These are phyloP conservation scores for Torymus texanus DNA, from an alignment of 2,888 invertebrate species.

Conservation along the genomic window DNA sequence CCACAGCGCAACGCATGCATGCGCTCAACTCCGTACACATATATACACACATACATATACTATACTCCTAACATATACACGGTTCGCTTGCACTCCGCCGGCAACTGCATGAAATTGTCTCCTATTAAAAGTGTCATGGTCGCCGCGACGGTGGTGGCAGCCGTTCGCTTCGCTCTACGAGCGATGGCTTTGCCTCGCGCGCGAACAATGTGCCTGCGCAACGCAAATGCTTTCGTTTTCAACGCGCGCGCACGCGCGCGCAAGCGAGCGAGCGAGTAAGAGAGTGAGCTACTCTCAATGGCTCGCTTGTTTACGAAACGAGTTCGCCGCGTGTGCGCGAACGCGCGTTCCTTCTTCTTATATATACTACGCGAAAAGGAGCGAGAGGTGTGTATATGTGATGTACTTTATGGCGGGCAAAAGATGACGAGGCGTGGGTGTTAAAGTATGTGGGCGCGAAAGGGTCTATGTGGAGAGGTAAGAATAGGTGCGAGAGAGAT, in stretches of 20 bases:
- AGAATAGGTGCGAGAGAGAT: too few species aligned
- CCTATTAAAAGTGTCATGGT: constrained; percentile 74
- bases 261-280: neutral
- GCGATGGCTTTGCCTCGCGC: neutral
- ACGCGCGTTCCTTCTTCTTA: neutral
- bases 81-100: neutral
- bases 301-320: constrained; percentile 49
- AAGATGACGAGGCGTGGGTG: too few species aligned
- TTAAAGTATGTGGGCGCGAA: too few species aligned
- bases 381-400: neutral
- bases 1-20: neutral
- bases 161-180: neutral
- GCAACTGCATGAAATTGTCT: constrained; percentile 72
- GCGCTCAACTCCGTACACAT: neutral
- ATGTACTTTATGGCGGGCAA: too few species aligned
- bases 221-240: constrained; percentile 56
- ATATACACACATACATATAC: neutral
- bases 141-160: constrained; percentile 58
- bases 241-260: constrained; percentile 35
- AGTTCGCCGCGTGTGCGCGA: neutral
- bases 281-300: neutral
- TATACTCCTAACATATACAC: too few species aligned
- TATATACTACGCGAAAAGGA: neutral
- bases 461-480: too few species aligned
- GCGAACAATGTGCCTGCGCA: constrained; percentile 50